Evolutionary conservation across 1,140 invertebrate genomes (phyloP).

Genomic region (Triops cancriformis): DNA sequence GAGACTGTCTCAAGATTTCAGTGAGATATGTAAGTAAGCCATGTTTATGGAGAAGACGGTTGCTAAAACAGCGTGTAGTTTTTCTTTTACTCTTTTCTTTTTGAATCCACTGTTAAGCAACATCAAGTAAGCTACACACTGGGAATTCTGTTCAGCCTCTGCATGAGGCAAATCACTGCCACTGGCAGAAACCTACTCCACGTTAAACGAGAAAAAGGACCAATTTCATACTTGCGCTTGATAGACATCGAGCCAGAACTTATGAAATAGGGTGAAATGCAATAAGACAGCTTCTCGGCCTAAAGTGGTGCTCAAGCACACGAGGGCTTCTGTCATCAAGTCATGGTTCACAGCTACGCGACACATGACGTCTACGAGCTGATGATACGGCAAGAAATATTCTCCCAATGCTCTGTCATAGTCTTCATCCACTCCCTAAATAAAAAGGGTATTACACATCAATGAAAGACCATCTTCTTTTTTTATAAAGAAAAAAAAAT

Average conservation of each 20-base stretch:
- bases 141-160: no score
- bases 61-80: no score
- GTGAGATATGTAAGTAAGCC: no score
- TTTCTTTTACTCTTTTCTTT: no score
- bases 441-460: conserved; percentile 23
- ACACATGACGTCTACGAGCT: conserved; percentile 77
- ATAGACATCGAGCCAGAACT: conserved; percentile 72
- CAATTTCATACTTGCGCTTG: conserved; percentile 51
- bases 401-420: conserved; percentile 67
- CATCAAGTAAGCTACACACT: no score
- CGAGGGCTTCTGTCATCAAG: conserved; percentile 64
- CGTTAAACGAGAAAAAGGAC: conserved; percentile 22
- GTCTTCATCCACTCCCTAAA: conserved; percentile 60
- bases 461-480: background rate
- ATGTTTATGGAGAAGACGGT: no score
- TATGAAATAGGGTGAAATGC: conserved; percentile 71
- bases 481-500: background rate
- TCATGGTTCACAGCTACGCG: conserved; percentile 74
- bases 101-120: no score
- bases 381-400: conserved; percentile 73
- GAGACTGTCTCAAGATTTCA: no score
- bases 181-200: no score
- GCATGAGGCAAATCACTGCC: no score
- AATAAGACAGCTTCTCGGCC: conserved; percentile 76
- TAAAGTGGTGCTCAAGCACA: conserved; percentile 72